Evolutionary conservation across 1,140 invertebrate species (phyloP).

Genomic region (Leptinotarsa undecemlineata): DNA sequence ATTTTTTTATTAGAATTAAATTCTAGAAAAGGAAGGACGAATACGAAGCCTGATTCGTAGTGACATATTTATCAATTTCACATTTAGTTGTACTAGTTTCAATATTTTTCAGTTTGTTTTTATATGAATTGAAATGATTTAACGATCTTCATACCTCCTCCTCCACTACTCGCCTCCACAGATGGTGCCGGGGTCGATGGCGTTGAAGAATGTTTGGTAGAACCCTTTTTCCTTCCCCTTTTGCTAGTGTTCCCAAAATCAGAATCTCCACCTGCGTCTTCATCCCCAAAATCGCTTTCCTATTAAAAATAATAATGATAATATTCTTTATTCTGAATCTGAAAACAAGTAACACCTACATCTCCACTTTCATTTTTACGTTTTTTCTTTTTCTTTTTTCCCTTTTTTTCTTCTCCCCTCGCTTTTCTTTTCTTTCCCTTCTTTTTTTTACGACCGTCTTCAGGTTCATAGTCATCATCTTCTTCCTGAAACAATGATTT

Average conservation of each 20-base stretch:
- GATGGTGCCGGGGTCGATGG: constrained; percentile 58
- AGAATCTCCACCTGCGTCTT: constrained; percentile 72
- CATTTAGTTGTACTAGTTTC: too few relatives aligned
- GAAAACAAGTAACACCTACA: constrained; percentile 58
- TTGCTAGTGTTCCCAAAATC: constrained; percentile 68
- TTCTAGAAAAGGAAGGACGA: background rate
- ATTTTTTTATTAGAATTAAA: too few relatives aligned
- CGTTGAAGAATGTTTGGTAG: constrained; percentile 56
- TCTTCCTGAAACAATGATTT: constrained; percentile 65
- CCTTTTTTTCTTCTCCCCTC: constrained; percentile 83
- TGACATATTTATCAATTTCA: constrained; percentile 13
- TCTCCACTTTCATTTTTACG: constrained; percentile 89
- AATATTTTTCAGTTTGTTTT: too few relatives aligned
- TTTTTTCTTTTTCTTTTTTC: constrained; percentile 91
- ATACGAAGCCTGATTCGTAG: background rate
- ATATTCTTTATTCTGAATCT: background rate
- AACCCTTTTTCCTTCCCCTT: constrained; percentile 61
- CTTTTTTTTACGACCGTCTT: constrained; percentile 81
- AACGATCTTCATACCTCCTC: constrained; percentile 22
- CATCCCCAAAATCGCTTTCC: constrained; percentile 79
- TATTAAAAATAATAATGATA: constrained; percentile 49
- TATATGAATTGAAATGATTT: too few relatives aligned
- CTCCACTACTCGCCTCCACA: constrained; percentile 55
- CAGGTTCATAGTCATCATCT: constrained; percentile 84
- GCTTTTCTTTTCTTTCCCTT: constrained; percentile 91